Percentiles rank a stretch among this genome's conserved stretches.
These are phyloP conservation scores for Lithophane leautieri DNA, from an alignment of 2,888 invertebrate species.

Conservation along the genomic window DNA sequence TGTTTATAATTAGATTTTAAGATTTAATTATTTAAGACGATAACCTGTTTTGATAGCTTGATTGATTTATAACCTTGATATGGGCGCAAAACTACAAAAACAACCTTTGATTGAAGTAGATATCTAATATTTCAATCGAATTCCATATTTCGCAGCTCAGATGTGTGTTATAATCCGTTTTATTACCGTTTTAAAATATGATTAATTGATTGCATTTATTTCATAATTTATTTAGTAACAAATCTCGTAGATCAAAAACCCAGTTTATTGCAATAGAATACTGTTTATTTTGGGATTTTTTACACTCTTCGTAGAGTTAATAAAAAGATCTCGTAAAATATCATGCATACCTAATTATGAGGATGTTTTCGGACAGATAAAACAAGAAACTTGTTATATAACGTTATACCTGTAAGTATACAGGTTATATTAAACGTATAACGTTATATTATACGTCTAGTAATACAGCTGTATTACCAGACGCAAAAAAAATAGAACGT, in stretches of 20 bases:
- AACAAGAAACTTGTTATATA: not conserved
- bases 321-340: not conserved
- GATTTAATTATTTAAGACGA: not conserved
- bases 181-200: not conserved
- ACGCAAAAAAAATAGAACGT: not conserved
- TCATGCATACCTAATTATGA: not conserved
- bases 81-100: not conserved
- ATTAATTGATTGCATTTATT: not conserved
- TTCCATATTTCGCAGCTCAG: not conserved
- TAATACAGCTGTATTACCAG: too few species aligned
- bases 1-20: too few species aligned
- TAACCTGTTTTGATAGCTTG: not conserved
- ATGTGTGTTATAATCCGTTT: not conserved
- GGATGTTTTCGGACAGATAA: not conserved
- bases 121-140: not conserved
- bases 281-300: constrained; percentile 21
- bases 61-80: too few species aligned
- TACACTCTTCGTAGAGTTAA: not conserved
- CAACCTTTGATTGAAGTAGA: too few species aligned
- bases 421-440: too few species aligned
- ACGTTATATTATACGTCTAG: too few species aligned
- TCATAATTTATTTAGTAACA: not conserved
- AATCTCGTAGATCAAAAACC: not conserved
- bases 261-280: not conserved
- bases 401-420: not conserved